Conservation (phyloP, 2,797 vertebrate genomes). For the Leucoraja ocellata region DNA sequence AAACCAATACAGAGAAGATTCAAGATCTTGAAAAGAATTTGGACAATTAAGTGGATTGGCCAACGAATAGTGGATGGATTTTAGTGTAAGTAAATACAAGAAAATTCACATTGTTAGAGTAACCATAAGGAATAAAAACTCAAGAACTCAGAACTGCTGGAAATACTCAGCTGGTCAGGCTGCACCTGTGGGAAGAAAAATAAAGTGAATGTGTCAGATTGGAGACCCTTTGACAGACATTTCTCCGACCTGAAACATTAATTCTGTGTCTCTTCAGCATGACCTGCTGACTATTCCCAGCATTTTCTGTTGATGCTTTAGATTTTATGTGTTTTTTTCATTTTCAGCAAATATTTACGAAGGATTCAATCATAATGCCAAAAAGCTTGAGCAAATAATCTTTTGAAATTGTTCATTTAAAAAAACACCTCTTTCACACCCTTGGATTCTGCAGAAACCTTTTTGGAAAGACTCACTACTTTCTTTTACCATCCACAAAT, state of each 20-base stretch:
- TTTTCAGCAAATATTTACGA: no score
- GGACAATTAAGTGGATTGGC: conserved; percentile 23
- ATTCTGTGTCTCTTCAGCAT: no score
- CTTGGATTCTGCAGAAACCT: background rate
- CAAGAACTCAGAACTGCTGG: no score
- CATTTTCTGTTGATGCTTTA: no score
- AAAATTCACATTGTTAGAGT: background rate
- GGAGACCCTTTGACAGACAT: no score
- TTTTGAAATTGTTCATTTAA: background rate
- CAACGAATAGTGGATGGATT: conserved; percentile 23
- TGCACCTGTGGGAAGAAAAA: no score
- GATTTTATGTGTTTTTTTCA: no score
- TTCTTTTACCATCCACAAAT: background rate
- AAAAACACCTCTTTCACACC: background rate
- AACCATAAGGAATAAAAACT: background rate
- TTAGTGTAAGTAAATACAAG: conserved; percentile 5
- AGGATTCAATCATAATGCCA: background rate
- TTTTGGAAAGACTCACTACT: background rate
- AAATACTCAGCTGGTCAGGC: no score
- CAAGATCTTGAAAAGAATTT: background rate
- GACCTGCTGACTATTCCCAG: no score
- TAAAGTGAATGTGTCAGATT: no score
- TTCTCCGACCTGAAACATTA: no score
- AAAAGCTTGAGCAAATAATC: background rate
- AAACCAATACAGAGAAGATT: conserved; percentile 10